Evolutionary conservation across 1,140 invertebrate genomes (phyloP), one percentile per base, ranked within the genome.

Genomic region (Drosophila sp.): DNA sequence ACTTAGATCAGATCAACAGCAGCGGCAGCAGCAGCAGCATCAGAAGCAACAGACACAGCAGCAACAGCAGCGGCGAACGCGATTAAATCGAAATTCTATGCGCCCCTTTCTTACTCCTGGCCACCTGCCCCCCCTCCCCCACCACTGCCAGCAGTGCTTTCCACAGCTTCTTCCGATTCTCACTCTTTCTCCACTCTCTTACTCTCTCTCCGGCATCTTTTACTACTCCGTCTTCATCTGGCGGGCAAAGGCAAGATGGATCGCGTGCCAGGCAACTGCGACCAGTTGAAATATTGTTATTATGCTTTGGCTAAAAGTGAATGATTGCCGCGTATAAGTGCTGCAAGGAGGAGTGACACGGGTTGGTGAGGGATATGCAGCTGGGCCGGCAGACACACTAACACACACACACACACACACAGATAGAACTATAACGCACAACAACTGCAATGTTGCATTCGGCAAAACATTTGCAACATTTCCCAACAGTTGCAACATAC

Each of bases 221-320:
- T 6, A 47, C 44, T 50, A 35, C 60, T 63, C 29, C 47, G 35
- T 40, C 60, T 56, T 35, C 58, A n/a, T 35, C 50, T 65, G 25
- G 3, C 62, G 44, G 44, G 44, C 50, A 55, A 67, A 67, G 76
- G 29, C 58, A 89, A 87, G 84, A 87, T 87, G 80, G 81, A 87
- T 87, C 84, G 84, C 84, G 84, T 87, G 84, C 84, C 84, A 78
- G 73, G 79, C 76, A 75, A 87, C 82, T 79, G 79, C 79, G 84
- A 87, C 83, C 83, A 89, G 83, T 81, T 87, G 84, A 87, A 87
- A 87, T 87, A 87, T 87, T 87, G 86, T 87, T 87, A 87, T 87
- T 87, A 87, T 89, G 79, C 79, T 83, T 80, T 80, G 79, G 84
- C 79, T 89, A 89, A 87, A 87, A 87, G 83, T 87, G 83, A 87